A percentile compares a stretch with the other conserved stretches of the same genome.
phyloP scores from a whole-genome alignment of 2,113 vertebrate genomes.

The Pycnonotus jocosus region DNA sequence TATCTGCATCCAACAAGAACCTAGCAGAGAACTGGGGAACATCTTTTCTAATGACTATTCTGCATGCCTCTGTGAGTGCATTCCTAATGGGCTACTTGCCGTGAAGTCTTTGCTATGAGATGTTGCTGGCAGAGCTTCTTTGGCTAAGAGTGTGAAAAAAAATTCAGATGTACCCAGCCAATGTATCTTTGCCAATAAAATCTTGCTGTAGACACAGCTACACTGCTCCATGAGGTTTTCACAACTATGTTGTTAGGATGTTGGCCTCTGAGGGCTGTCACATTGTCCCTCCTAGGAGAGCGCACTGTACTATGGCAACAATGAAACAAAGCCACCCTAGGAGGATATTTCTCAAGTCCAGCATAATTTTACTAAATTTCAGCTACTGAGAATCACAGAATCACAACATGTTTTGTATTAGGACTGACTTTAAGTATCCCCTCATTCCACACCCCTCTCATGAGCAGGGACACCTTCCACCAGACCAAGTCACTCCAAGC shows the following conservation, averaged over 20 bases:
- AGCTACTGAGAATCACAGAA: not conserved
- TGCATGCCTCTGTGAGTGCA: not conserved
- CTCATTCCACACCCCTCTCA: not conserved
- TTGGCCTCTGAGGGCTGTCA: not conserved
- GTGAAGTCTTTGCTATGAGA: not conserved
- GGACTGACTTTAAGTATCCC: not conserved
- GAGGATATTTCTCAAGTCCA: not conserved
- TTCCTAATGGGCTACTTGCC: not conserved
- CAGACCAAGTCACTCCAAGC: rapidly evolving
- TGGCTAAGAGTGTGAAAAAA: not conserved
- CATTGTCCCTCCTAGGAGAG: not conserved
- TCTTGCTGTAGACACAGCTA: not conserved
- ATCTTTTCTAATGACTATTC: constrained; percentile 10
- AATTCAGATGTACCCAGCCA: not conserved
- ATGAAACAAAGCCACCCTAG: not conserved
- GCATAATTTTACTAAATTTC: not conserved
- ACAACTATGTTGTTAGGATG: not conserved
- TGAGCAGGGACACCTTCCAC: not conserved
- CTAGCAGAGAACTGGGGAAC: not conserved
- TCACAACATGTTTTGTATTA: not conserved
- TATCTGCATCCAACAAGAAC: not conserved
- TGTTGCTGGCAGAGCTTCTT: not conserved
- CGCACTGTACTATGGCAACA: not conserved
- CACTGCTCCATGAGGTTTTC: not conserved
- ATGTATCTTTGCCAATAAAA: not conserved